phyloP scores from a whole-genome alignment of 1,140 invertebrate species.

The Drosophila athabasca region DNA sequence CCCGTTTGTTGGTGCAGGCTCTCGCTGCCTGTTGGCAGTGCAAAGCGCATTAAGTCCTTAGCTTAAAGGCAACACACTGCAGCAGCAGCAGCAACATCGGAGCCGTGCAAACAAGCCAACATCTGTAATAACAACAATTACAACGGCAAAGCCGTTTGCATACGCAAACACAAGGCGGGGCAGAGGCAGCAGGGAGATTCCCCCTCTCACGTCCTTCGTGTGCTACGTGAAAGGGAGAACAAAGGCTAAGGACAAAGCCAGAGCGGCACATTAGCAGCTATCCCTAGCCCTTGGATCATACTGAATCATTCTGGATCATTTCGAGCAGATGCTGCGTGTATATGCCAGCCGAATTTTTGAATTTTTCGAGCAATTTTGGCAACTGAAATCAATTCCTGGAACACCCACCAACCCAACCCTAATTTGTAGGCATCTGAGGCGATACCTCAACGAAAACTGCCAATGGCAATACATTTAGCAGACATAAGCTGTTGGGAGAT shows the following conservation, averaged over 20 bases:
- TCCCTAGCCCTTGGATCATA: constrained; percentile 7
- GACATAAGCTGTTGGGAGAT: too few species aligned
- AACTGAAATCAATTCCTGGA: too few species aligned
- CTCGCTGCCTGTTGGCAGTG: constrained; percentile 18
- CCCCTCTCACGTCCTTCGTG: constrained; percentile 12
- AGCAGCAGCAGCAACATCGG: constrained; percentile 11
- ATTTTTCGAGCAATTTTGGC: too few species aligned
- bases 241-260: constrained; percentile 34
- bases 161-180: constrained; percentile 12
- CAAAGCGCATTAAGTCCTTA: constrained; percentile 77
- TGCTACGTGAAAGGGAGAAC: constrained; percentile 22
- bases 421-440: too few species aligned
- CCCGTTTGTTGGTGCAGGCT: constrained; percentile 6
- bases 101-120: constrained; percentile 25
- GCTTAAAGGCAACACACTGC: constrained; percentile 60
- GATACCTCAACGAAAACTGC: too few species aligned
- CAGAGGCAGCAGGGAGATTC: too few species aligned
- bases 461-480: too few species aligned
- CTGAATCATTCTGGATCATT: neutral
- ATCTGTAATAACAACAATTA: constrained; percentile 68
- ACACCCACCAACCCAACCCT: too few species aligned
- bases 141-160: constrained; percentile 46
- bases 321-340: too few species aligned
- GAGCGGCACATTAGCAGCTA: constrained; percentile 55
- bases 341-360: too few species aligned